phyloP scores from a whole-genome alignment of 2,113 vertebrate species.

The Saguinus imperator region DNA sequence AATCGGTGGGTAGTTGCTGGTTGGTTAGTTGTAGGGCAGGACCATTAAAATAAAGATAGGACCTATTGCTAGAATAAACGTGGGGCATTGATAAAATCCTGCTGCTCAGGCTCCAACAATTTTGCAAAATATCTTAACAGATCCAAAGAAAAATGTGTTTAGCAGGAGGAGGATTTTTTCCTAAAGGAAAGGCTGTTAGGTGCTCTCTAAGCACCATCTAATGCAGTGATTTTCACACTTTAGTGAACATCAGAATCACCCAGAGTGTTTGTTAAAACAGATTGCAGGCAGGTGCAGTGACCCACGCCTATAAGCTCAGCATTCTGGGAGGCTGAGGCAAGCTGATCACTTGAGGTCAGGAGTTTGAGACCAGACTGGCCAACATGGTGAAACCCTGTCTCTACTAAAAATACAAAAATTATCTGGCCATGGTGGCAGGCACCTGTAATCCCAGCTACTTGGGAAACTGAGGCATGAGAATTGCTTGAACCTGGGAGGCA shows the following conservation, averaged over 20 bases:
- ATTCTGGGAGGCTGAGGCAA: too few species aligned
- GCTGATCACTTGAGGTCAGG: too few species aligned
- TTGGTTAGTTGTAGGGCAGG: not conserved
- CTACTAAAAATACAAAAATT: too few species aligned
- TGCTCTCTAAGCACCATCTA: not conserved
- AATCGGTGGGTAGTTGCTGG: not conserved
- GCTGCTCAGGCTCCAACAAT: not conserved
- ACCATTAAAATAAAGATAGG: not conserved
- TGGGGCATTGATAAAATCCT: not conserved
- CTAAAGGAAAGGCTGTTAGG: not conserved
- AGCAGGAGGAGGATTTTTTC: not conserved
- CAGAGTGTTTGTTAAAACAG: not conserved
- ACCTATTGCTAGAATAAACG: not conserved
- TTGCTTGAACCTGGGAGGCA: too few species aligned
- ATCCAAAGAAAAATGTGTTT: not conserved
- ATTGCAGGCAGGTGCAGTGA: too few species aligned
- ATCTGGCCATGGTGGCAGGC: too few species aligned
- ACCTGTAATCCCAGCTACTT: too few species aligned
- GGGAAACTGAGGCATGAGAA: too few species aligned
- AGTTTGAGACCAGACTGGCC: too few species aligned
- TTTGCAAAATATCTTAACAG: not conserved
- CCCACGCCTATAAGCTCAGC: too few species aligned
- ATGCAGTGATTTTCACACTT: not conserved
- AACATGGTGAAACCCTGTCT: too few species aligned
- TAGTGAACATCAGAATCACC: not conserved